phyloP scores from a whole-genome alignment of 2,113 vertebrate species.

The Lasiurus cinereus region DNA sequence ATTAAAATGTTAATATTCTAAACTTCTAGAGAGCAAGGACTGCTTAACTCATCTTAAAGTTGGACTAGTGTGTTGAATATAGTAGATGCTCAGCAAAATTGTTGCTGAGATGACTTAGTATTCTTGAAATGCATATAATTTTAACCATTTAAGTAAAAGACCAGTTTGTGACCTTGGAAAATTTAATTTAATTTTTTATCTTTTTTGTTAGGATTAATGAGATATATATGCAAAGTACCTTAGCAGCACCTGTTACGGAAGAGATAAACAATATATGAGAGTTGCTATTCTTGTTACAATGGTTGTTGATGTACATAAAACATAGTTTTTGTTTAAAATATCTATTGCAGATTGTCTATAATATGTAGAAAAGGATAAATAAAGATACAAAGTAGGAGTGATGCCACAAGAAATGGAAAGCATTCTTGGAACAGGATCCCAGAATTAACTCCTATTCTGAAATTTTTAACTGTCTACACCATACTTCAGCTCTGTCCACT shows the following conservation, averaged over 20 bases:
- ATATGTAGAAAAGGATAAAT: neutral
- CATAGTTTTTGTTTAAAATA: neutral
- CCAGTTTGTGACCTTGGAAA: neutral
- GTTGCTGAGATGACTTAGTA: neutral
- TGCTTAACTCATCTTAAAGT: neutral
- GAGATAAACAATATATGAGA: neutral
- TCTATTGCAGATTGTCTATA: neutral
- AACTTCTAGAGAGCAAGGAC: neutral
- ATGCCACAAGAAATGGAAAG: neutral
- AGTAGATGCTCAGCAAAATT: neutral
- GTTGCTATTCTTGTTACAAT: neutral
- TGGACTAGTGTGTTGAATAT: neutral
- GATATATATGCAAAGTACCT: neutral
- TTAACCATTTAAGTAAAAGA: conserved; percentile 13
- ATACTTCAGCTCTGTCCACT: neutral
- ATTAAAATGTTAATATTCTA: neutral
- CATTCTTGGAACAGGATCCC: neutral
- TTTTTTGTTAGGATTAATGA: neutral
- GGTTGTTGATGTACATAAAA: neutral
- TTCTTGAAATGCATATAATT: neutral
- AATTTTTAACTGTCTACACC: neutral
- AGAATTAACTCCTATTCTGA: neutral
- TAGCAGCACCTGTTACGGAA: neutral
- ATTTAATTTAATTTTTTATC: neutral
- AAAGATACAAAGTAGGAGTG: neutral